These are phyloP conservation scores for Drosophila burlai DNA, from an alignment of 1,140 invertebrate genomes.

Conservation along the genomic window DNA sequence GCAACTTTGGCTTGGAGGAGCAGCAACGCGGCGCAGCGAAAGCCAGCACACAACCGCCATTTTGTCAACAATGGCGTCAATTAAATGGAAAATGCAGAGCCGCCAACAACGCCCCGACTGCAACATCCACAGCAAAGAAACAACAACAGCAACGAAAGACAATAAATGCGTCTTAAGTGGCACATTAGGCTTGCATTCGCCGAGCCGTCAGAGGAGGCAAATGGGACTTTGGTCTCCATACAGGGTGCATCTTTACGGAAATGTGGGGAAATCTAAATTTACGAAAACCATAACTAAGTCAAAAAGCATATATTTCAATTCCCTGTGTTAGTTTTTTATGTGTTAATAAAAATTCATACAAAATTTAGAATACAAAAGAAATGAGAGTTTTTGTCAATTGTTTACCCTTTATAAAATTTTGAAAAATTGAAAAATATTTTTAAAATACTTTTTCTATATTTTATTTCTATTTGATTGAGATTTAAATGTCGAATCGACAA, in stretches of 20 bases:
- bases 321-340: no score
- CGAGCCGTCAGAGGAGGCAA: background rate
- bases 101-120: slow-evolving; percentile 26
- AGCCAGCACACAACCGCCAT: slow-evolving; percentile 71
- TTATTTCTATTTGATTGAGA: no score
- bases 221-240: slow-evolving; percentile 24
- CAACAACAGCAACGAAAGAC: slow-evolving; percentile 59
- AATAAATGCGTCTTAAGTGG: slow-evolving; percentile 83
- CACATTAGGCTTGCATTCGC: slow-evolving; percentile 76
- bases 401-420: no score
- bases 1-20: slow-evolving; percentile 23
- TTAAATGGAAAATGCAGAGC: slow-evolving; percentile 79
- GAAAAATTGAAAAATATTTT: no score
- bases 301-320: background rate
- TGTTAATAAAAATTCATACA: no score
- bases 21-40: slow-evolving; percentile 21
- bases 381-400: no score
- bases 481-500: no score
- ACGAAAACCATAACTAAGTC: background rate
- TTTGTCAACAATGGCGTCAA: slow-evolving; percentile 83
- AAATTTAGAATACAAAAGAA: no score
- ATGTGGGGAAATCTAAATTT: background rate
- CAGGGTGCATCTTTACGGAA: slow-evolving; percentile 37
- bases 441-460: no score
- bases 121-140: slow-evolving; percentile 4